Conservation (phyloP, 2,797 vertebrate species). For the Huso huso region DNA sequence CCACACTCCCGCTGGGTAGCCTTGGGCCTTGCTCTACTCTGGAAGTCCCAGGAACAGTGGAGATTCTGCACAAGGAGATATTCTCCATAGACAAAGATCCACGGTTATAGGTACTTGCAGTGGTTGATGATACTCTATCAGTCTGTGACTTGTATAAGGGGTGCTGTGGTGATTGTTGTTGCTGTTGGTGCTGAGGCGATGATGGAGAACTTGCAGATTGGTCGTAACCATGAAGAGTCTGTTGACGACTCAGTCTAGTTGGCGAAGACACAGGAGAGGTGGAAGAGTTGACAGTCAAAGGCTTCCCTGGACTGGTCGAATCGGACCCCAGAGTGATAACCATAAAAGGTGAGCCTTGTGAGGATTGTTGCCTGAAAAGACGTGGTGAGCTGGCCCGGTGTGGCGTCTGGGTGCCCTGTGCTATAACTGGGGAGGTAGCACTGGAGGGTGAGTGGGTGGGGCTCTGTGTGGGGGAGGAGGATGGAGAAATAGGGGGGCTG, state of each 20-base stretch:
- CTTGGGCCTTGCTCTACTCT: conserved; percentile 74
- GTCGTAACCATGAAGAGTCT: conserved; percentile 64
- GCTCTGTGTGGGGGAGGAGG: conserved; percentile 77
- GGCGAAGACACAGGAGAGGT: conserved; percentile 85
- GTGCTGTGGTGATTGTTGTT: conserved; percentile 58
- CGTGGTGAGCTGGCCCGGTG: conserved; percentile 69
- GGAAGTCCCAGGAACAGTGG: conserved; percentile 72
- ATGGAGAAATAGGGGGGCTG: conserved; percentile 79
- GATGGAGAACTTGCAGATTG: conserved; percentile 54
- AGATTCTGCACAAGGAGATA: conserved; percentile 83
- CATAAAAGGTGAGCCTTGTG: conserved; percentile 82
- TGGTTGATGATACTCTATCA: conserved; percentile 44
- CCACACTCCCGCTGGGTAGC: conserved; percentile 59
- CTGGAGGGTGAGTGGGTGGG: conserved; percentile 62
- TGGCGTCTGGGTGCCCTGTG: conserved; percentile 72
- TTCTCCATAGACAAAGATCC: conserved; percentile 80
- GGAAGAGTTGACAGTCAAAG: conserved; percentile 72
- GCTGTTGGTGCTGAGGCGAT: conserved; percentile 60
- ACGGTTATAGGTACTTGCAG: conserved; percentile 65
- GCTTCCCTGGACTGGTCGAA: conserved; percentile 70
- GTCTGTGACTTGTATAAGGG: conserved; percentile 58
- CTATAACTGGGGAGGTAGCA: conserved; percentile 57
- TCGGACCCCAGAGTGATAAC: conserved; percentile 79
- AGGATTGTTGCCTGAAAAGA: conserved; percentile 78
- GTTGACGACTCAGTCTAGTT: conserved; percentile 65